A percentile compares a stretch with the other conserved stretches of the same genome.
Evolutionary conservation across 2,888 invertebrate genomes (phyloP).

Genomic region (Criorhina ranunculi): DNA sequence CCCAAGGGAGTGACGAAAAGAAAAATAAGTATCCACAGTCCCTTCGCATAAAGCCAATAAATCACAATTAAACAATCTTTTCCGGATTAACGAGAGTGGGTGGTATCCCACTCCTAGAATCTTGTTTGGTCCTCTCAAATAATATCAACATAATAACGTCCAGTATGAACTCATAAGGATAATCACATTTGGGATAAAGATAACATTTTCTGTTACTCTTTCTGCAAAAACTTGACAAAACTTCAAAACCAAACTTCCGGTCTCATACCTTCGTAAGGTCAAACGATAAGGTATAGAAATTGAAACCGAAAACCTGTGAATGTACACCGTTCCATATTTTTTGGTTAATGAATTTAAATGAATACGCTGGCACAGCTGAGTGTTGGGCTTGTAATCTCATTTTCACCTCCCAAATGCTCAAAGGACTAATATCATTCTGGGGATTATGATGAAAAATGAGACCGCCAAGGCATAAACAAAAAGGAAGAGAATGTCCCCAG

Average conservation of each 20-base stretch:
- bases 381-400: constrained; percentile 3
- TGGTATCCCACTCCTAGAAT: neutral
- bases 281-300: neutral
- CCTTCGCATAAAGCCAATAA: neutral
- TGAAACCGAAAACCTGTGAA: constrained; percentile 3
- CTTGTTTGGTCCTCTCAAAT: neutral
- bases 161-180: neutral
- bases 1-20: too few relatives aligned
- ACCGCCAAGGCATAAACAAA: neutral
- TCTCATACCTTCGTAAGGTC: neutral
- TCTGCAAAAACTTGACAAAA: neutral
- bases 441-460: constrained; percentile 40
- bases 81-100: neutral
- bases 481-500: neutral
- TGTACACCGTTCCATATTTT: neutral
- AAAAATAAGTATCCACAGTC: neutral
- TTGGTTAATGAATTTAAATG: constrained; percentile 24
- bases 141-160: neutral
- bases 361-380: constrained; percentile 3
- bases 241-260: neutral
- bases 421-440: constrained; percentile 23
- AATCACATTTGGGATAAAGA: neutral
- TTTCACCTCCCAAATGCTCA: constrained; percentile 22
- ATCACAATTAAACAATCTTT: neutral
- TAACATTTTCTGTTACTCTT: neutral